phyloP scores from a whole-genome alignment of 1,140 invertebrate species.

The Potamilus streckersoni region DNA sequence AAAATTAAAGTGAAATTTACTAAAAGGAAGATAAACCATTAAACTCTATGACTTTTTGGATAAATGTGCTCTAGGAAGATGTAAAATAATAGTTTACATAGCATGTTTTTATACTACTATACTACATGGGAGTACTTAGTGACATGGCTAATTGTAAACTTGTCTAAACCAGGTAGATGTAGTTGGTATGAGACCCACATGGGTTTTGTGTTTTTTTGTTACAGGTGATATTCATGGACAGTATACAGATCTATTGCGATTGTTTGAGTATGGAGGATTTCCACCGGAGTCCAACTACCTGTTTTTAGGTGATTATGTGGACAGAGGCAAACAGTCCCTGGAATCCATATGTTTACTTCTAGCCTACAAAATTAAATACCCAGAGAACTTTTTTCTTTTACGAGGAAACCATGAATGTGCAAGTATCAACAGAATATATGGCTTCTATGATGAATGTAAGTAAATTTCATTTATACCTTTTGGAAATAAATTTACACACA shows the following conservation, averaged over 20 bases:
- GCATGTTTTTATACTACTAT: too few relatives aligned
- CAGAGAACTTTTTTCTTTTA: constrained; percentile 77
- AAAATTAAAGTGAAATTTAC: too few relatives aligned
- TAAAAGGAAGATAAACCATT: too few relatives aligned
- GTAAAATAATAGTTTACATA: too few relatives aligned
- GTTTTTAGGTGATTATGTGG: constrained; percentile 72
- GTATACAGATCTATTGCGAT: constrained; percentile 71
- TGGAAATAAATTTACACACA: neutral
- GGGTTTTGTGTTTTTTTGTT: constrained; percentile 24
- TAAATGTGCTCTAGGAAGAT: too few relatives aligned
- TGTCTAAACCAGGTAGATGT: too few relatives aligned
- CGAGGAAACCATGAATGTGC: constrained; percentile 78
- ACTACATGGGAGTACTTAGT: too few relatives aligned
- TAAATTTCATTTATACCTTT: constrained; percentile 14
- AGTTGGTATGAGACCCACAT: too few relatives aligned
- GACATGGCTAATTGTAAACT: too few relatives aligned
- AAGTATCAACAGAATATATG: constrained; percentile 75
- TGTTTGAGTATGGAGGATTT: constrained; percentile 74
- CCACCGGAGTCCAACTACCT: constrained; percentile 74
- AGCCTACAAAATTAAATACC: constrained; percentile 70
- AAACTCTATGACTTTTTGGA: too few relatives aligned
- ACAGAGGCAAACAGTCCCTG: constrained; percentile 74
- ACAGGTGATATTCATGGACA: constrained; percentile 76
- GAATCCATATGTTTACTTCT: constrained; percentile 70
- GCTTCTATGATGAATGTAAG: constrained; percentile 71